Conservation (phyloP, 2,888 invertebrate species). For the Thera obeliscata region DNA sequence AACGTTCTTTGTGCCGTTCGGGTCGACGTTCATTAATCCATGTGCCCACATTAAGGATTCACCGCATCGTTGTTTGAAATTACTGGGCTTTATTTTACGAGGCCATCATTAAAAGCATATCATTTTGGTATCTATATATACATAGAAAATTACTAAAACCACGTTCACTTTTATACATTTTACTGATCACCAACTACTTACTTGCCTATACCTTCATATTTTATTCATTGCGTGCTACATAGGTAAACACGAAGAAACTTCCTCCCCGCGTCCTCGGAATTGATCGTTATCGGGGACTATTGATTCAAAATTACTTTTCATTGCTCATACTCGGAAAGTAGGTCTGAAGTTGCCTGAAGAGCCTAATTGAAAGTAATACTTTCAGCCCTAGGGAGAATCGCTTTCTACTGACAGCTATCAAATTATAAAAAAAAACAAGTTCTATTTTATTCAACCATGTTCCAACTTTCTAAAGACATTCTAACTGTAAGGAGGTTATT, state of each 20-base stretch:
- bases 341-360: too few species aligned
- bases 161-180: neutral
- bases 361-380: too few species aligned
- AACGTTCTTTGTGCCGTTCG: constrained; percentile 58
- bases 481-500: too few species aligned
- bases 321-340: too few species aligned
- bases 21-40: constrained; percentile 57
- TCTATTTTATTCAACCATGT: too few species aligned
- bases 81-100: constrained; percentile 17
- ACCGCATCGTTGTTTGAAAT: constrained; percentile 24
- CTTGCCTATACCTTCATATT: neutral
- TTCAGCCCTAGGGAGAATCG: too few species aligned
- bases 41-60: constrained; percentile 42
- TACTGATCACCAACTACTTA: neutral
- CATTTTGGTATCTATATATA: neutral
- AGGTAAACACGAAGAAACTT: too few species aligned
- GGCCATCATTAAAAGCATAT: constrained; percentile 1
- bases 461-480: too few species aligned
- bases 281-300: neutral
- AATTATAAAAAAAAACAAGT: too few species aligned
- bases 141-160: neutral
- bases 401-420: too few species aligned
- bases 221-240: neutral
- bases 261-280: neutral
- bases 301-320: neutral